phyloP scores from a whole-genome alignment of 2,113 vertebrate species.

The Hypanus sabinus region DNA sequence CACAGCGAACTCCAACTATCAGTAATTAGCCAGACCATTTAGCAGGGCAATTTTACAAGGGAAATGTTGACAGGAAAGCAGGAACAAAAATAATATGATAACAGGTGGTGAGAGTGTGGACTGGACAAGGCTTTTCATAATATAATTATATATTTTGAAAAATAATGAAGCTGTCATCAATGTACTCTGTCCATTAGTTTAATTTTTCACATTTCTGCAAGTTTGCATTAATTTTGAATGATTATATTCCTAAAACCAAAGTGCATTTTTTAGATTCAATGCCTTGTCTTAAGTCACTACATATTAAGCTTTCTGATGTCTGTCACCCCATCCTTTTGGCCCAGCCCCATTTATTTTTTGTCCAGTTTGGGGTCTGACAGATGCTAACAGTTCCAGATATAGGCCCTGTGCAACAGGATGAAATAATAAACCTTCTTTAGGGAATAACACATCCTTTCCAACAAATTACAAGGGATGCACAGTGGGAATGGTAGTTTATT shows the following conservation, averaged over 20 bases:
- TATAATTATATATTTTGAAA: background rate
- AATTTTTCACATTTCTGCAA: background rate
- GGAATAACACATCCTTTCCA: background rate
- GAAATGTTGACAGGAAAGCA: background rate
- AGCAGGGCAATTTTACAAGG: background rate
- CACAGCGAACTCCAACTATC: background rate
- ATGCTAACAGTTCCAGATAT: background rate
- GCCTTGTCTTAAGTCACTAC: background rate
- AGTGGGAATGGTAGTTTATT: constrained; percentile 9
- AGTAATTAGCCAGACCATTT: background rate
- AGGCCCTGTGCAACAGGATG: background rate
- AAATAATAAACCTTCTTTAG: background rate
- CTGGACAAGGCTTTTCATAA: background rate
- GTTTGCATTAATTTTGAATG: background rate
- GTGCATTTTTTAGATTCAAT: background rate
- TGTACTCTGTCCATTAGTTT: background rate
- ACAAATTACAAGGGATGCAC: background rate
- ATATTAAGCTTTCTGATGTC: background rate
- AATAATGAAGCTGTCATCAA: background rate
- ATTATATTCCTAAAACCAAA: background rate
- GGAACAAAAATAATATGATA: background rate
- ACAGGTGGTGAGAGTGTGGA: too few relatives aligned
- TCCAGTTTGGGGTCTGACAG: background rate
- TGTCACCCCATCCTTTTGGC: background rate
- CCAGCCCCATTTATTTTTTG: background rate